These are phyloP conservation scores for Keiferia lycopersicella DNA, from an alignment of 2,888 invertebrate species.

Conservation along the genomic window DNA sequence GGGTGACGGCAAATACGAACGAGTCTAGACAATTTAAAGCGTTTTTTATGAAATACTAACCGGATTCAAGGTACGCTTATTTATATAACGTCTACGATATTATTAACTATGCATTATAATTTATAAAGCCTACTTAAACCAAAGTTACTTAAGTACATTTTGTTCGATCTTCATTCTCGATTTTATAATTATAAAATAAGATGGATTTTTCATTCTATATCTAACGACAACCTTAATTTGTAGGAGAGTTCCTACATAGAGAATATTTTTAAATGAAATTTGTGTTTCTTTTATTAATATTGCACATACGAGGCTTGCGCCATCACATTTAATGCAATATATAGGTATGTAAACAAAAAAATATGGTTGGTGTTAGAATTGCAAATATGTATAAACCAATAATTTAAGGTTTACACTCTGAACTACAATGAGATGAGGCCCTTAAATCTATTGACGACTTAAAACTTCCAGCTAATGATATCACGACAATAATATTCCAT, in stretches of 20 bases:
- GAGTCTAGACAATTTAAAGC: conserved; percentile 71
- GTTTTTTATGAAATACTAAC: conserved; percentile 72
- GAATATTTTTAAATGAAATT: conserved; percentile 53
- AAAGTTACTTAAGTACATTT: conserved; percentile 80
- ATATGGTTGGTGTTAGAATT: not conserved
- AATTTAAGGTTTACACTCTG: not conserved
- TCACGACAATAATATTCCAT: conserved; percentile 58
- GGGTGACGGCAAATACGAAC: conserved; percentile 45
- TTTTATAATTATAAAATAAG: conserved; percentile 61
- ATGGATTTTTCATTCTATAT: conserved; percentile 65
- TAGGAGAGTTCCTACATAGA: conserved; percentile 55
- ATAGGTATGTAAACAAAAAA: not conserved
- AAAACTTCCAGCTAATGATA: conserved; percentile 60
- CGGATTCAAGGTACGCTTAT: conserved; percentile 61
- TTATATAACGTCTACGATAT: conserved; percentile 70
- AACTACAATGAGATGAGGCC: conserved; percentile 20
- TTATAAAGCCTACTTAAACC: conserved; percentile 80
- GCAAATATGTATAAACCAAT: not conserved
- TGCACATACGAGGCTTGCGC: conserved; percentile 51
- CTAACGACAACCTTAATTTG: conserved; percentile 75
- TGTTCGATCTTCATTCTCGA: conserved; percentile 74
- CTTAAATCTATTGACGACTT: conserved; percentile 56
- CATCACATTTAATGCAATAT: conserved; percentile 43
- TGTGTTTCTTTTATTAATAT: conserved; percentile 47
- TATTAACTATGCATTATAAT: conserved; percentile 76